phyloP scores from a whole-genome alignment of 2,113 vertebrate species.

The Chaetops frenatus region DNA sequence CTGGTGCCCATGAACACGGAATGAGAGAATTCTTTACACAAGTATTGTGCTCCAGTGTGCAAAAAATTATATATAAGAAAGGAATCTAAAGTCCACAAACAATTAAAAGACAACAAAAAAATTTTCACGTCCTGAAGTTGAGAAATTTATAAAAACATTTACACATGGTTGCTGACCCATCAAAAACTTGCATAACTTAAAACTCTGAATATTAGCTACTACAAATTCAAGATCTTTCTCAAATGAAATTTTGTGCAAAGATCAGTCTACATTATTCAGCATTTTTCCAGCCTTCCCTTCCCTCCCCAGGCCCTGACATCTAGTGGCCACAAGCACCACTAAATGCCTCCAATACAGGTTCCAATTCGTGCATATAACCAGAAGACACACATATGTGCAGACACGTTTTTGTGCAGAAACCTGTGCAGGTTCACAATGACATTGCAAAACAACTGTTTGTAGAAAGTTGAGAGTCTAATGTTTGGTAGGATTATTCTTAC shows the following conservation, averaged over 20 bases:
- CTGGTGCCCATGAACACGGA: constrained; percentile 71
- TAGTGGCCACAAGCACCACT: constrained; percentile 53
- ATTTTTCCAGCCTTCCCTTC: background rate
- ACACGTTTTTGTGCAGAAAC: constrained; percentile 53
- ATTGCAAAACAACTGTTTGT: constrained; percentile 42
- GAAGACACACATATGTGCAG: constrained; percentile 64
- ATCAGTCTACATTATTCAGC: background rate
- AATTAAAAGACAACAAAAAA: constrained; percentile 71
- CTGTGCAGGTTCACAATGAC: constrained; percentile 50
- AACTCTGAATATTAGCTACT: constrained; percentile 56
- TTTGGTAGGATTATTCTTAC: constrained; percentile 48
- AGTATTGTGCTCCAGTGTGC: constrained; percentile 78
- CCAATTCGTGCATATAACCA: constrained; percentile 50
- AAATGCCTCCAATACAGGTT: background rate
- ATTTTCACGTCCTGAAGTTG: constrained; percentile 54
- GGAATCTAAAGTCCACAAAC: constrained; percentile 66
- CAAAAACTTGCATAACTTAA: constrained; percentile 64
- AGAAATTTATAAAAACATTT: constrained; percentile 76
- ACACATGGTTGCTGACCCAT: constrained; percentile 67
- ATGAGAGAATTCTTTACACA: constrained; percentile 75
- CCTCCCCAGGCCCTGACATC: background rate
- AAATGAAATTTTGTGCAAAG: constrained; percentile 66
- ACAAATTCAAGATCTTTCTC: constrained; percentile 54
- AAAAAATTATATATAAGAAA: constrained; percentile 70
- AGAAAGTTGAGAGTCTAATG: constrained; percentile 5